These are phyloP conservation scores for Linurgus olivaceus DNA, from an alignment of 2,797 vertebrate species.

Conservation along the genomic window DNA sequence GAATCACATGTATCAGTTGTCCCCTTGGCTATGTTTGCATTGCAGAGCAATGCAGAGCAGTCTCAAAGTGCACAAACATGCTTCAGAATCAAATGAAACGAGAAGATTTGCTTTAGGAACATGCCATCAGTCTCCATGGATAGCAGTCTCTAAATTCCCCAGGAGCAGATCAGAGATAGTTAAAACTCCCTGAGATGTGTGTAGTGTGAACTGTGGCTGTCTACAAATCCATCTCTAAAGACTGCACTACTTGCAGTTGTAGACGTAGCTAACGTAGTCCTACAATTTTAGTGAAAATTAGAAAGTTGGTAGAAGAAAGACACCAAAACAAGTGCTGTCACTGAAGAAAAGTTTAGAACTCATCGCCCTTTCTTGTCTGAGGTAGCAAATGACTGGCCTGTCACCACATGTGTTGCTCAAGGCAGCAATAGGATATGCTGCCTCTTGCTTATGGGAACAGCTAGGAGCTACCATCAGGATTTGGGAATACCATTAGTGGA, in stretches of 20 bases:
- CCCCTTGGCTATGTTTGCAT: not conserved
- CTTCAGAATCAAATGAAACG: not conserved
- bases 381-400: slow-evolving; percentile 6
- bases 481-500: not conserved
- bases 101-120: not conserved
- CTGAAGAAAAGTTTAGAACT: not conserved
- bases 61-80: not conserved
- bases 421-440: not conserved
- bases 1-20: not conserved
- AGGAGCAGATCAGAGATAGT: not conserved
- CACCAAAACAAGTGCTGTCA: slow-evolving; percentile 2
- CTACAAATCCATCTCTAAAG: not conserved
- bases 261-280: not conserved
- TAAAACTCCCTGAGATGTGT: not conserved
- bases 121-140: not conserved
- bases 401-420: slow-evolving; percentile 14
- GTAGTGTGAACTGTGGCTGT: not conserved
- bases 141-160: not conserved
- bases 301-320: not conserved
- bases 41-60: not conserved
- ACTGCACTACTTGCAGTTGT: not conserved
- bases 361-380: slow-evolving; percentile 1
- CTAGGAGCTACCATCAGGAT: not conserved
- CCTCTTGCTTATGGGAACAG: slow-evolving; percentile 12
- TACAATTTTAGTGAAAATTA: not conserved